Conservation (phyloP, 2,113 vertebrate genomes). For the Cyprinodon tularosa region DNA sequence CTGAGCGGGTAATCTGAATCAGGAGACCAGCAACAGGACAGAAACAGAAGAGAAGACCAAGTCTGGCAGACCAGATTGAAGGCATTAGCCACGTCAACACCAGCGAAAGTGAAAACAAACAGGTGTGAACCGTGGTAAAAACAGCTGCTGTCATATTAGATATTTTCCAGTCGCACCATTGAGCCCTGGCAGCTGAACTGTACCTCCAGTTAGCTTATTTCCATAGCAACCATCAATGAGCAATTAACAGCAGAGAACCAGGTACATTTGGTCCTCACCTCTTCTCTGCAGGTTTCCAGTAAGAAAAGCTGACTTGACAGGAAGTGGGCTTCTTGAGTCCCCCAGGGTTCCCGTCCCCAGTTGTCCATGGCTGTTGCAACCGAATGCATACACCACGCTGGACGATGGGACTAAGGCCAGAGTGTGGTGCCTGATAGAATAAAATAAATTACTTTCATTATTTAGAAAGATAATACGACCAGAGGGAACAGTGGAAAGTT, state of each 20-base stretch:
- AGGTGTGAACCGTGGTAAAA: no score
- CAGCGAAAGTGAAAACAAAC: no score
- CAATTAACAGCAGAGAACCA: not conserved
- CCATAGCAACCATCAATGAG: not conserved
- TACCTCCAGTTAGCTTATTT: not conserved
- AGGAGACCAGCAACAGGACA: no score
- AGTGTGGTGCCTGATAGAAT: constrained; percentile 87
- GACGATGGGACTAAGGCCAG: constrained; percentile 95
- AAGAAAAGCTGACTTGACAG: constrained; percentile 85
- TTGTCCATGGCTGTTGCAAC: constrained; percentile 91
- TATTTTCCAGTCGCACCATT: no score
- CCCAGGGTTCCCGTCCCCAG: constrained; percentile 87
- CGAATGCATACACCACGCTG: constrained; percentile 93
- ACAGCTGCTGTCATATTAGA: no score
- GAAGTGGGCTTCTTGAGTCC: constrained; percentile 86
- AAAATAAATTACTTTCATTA: not conserved
- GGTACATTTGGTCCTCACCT: constrained; percentile 49
- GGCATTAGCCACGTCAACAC: no score
- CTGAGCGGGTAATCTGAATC: no score
- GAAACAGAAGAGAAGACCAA: no score
- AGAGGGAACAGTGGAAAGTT: no score
- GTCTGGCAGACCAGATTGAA: no score
- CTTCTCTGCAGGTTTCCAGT: constrained; percentile 81
- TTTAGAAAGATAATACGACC: not conserved
- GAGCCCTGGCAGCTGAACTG: not conserved